Base-by-base conservation (phyloP, 1,140 invertebrate genomes). In the Orius insidiosus region DNA sequence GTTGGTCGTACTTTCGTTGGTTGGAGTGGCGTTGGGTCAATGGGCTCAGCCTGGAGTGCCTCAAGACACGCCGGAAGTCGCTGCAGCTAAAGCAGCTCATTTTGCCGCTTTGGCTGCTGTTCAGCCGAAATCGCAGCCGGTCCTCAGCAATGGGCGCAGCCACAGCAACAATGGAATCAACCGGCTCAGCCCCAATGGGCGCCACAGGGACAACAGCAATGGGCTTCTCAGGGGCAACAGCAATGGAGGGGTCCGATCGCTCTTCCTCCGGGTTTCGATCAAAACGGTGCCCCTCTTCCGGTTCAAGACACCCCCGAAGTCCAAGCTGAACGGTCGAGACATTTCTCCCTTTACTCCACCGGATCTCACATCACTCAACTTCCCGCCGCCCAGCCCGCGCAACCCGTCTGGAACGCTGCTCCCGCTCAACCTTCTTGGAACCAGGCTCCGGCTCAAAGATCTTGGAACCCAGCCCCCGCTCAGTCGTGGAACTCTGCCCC, bases 231-330 rank as follows among this genome's bases (percentile, higher is more conserved):
- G 16, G 15, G 7, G 11, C 47, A 48, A 13, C 18, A 30, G 30
- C 62, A 69, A 49, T 60, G 63, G 43, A 62, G 63, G 53, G 63
- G 69, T 47, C 65, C 64, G 51, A 56, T 60, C 37, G 63, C 63
- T 50, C 61, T 59, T 44, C 52, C 48, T 42, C 54, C 54, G 6
- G 71, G 72, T 49, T 71, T 59, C 45, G 68, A 61, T 11, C 59
- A 54, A 42, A 61, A 58, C 30, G 65, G 52, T 14, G 51, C 52
- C n/a, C 55, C 55, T 9, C 49, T 50, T 24, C 55, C 49, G 39
- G 58, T 57, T 39, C 49, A 46, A 18, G 53, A 55, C 45, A 52
- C 54, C 39, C 49, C 54, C 31, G 54, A 55, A 40, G 54, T 55
- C 14, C 50, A 52, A 24, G 53, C 49, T 44, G 58, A 54, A 19